Evolutionary conservation across 2,888 invertebrate genomes (phyloP).

Genomic region (Pegoplata infirma): DNA sequence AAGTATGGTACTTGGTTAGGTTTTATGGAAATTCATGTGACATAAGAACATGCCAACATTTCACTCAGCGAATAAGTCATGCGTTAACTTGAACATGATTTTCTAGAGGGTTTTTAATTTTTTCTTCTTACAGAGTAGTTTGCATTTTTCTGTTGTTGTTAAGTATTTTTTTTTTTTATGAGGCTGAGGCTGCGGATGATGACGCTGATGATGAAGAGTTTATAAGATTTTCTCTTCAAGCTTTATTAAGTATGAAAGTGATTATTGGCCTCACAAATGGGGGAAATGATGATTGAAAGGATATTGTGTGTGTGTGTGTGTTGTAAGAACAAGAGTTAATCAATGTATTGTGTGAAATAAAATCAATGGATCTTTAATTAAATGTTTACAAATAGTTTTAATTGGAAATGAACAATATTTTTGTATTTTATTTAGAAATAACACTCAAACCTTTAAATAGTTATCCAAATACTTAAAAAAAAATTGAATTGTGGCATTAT

Average conservation of each 20-base stretch:
- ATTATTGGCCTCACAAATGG: conserved; percentile 58
- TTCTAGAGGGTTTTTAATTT: conserved; percentile 41
- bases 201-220: conserved; percentile 44
- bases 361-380: conserved; percentile 39
- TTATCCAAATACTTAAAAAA: too few relatives aligned
- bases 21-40: conserved; percentile 52
- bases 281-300: conserved; percentile 31
- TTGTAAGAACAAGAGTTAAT: conserved; percentile 24
- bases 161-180: conserved; percentile 8
- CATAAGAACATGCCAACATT: conserved; percentile 65
- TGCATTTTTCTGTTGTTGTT: conserved; percentile 4
- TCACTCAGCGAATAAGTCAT: conserved; percentile 72
- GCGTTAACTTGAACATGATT: conserved; percentile 70
- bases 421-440: too few relatives aligned
- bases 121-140: not conserved
- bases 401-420: too few relatives aligned
- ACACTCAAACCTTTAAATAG: too few relatives aligned
- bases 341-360: conserved; percentile 35
- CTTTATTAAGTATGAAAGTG: conserved; percentile 63
- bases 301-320: too few relatives aligned
- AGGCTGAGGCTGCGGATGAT: conserved; percentile 15
- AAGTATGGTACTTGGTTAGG: conserved; percentile 23
- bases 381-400: not conserved
- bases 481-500: too few relatives aligned
- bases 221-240: conserved; percentile 52